These are phyloP conservation scores for Volucella bombylans DNA, from an alignment of 2,888 invertebrate genomes.

Conservation along the genomic window DNA sequence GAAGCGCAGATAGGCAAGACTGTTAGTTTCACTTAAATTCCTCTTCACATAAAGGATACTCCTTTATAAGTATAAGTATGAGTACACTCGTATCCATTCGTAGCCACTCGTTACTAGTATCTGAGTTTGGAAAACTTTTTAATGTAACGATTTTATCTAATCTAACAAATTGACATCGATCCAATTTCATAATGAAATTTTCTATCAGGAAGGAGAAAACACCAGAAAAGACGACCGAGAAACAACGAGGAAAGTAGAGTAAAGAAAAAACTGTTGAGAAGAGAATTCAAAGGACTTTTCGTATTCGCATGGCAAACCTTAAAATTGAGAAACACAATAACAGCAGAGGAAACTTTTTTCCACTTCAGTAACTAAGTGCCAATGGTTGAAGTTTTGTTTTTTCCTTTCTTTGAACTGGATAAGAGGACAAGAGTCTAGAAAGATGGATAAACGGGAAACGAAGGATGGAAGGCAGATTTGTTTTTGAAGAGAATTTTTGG, in stretches of 20 bases:
- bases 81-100: no score
- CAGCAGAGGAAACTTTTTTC: slow-evolving; percentile 78
- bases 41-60: background rate
- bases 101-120: no score
- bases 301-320: slow-evolving; percentile 68
- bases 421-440: background rate
- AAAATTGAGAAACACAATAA: slow-evolving; percentile 76
- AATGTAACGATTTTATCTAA: slow-evolving; percentile 76
- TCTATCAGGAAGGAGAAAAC: slow-evolving; percentile 73
- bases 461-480: slow-evolving; percentile 2
- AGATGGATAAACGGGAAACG: background rate
- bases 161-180: slow-evolving; percentile 81
- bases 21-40: slow-evolving; percentile 16
- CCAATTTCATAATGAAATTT: slow-evolving; percentile 82
- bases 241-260: slow-evolving; percentile 58
- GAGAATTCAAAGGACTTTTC: slow-evolving; percentile 57
- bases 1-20: background rate
- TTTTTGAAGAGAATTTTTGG: background rate
- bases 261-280: slow-evolving; percentile 73
- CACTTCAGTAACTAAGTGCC: slow-evolving; percentile 80
- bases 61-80: background rate
- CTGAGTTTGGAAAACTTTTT: slow-evolving; percentile 53
- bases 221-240: slow-evolving; percentile 31
- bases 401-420: no score
- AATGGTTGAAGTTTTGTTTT: slow-evolving; percentile 70